Base-by-base conservation (phyloP, 2,797 vertebrate genomes). In the Diplodus puntazzo region DNA sequence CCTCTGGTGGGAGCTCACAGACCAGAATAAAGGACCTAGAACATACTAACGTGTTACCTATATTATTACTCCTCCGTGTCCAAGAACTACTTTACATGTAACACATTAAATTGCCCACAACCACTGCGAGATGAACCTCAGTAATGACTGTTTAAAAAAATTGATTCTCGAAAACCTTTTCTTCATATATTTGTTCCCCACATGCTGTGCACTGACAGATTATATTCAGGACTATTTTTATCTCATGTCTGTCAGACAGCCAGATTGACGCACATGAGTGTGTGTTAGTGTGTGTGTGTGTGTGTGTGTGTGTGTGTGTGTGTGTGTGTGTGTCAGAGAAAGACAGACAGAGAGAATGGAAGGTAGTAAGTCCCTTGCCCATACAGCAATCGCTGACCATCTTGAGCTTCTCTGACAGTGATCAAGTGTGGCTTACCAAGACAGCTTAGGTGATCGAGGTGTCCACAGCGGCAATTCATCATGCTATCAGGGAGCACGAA, bases 401-500 rank as follows among this genome's bases (percentile, higher is more conserved):
- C 89, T 94, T 88, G 89, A 90, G 91, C 88, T 82, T 72, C 70
- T 84, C 73, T 95, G 93, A 93, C 95, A 96, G 89, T 96, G 92
- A 95, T 94, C 94, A 96, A 96, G 88, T 94, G 77, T 89, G 90
- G 87, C 91, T 90, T 92, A 93, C 87, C 73, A 39, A 92, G 94
- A 94, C 82, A 95, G 88, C n/a, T 80, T 79, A 88, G 91, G 95
- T 95, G 93, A 96, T 92, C 87, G 79, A 95, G 83, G 88, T 93
- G 82, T 94, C 91, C 91, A 87, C 91, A 76, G 87, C 90, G 86
- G 93, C 91, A 90, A 95, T 96, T 94, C 92, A 95, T 96, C 94
- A 95, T 91, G 90, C 90, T 94, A 92, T 78, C 92, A 88, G 49
- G 64, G 70, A 88, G 68, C 89, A 84, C 89, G 78, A 78, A 92